These are phyloP conservation scores for Mycalesis mineus DNA, from an alignment of 2,888 invertebrate genomes.

Conservation along the genomic window DNA sequence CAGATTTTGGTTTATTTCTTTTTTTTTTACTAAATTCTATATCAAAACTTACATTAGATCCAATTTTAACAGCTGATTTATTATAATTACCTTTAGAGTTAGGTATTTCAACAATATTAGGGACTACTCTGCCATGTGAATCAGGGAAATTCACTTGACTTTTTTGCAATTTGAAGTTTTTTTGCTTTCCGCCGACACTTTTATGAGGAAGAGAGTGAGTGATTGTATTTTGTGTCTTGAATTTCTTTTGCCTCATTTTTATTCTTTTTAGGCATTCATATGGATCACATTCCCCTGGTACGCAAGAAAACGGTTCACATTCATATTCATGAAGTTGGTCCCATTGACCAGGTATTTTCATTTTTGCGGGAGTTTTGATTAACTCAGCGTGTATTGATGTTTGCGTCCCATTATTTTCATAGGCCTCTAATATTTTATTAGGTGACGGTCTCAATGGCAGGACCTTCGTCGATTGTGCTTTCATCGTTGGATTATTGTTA, in stretches of 20 bases:
- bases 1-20: slow-evolving; percentile 7
- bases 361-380: slow-evolving; percentile 19
- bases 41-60: slow-evolving; percentile 37
- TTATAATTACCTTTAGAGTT: slow-evolving; percentile 18
- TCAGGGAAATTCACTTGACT: slow-evolving; percentile 9
- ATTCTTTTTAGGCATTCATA: slow-evolving; percentile 33
- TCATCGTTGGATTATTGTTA: slow-evolving; percentile 1
- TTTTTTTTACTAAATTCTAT: slow-evolving; percentile 37
- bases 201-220: slow-evolving; percentile 12
- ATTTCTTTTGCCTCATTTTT: slow-evolving; percentile 19
- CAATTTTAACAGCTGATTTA: slow-evolving; percentile 33
- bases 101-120: slow-evolving; percentile 20
- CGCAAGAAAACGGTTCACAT: slow-evolving; percentile 36
- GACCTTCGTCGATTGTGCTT: slow-evolving; percentile 21
- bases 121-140: background rate
- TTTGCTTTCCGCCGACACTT: slow-evolving; percentile 9
- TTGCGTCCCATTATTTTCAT: slow-evolving; percentile 4
- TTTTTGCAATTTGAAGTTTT: slow-evolving; percentile 11
- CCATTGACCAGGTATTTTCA: slow-evolving; percentile 4
- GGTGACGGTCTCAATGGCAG: background rate
- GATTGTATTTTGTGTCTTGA: slow-evolving; percentile 1
- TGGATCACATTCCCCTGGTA: slow-evolving; percentile 33
- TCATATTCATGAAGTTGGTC: slow-evolving; percentile 20
- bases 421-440: background rate
- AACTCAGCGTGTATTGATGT: background rate